Conservation (phyloP, 2,888 invertebrate species). For the Timema podura region DNA sequence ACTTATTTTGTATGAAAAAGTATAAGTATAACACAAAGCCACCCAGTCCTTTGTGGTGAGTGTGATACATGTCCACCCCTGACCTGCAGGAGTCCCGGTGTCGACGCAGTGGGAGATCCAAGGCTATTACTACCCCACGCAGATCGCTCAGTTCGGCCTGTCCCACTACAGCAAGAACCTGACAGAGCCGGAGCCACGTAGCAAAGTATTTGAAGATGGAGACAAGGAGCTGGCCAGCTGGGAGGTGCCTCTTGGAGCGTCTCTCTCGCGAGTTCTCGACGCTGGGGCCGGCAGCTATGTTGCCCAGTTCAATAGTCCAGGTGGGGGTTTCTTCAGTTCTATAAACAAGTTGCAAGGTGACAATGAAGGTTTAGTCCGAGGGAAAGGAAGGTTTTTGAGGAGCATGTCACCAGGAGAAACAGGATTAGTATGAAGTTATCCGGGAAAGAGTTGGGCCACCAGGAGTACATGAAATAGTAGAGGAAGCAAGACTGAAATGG, state of each 20-base stretch:
- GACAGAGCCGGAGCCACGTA: slow-evolving; percentile 75
- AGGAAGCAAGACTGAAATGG: too few species aligned
- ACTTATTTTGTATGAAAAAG: too few species aligned
- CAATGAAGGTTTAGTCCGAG: not conserved
- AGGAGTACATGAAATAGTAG: too few species aligned
- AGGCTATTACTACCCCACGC: slow-evolving; percentile 97
- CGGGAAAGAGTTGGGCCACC: too few species aligned
- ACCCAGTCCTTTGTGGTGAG: too few species aligned
- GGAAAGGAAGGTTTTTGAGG: too few species aligned
- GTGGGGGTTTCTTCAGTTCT: slow-evolving; percentile 30
- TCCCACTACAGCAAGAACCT: slow-evolving; percentile 96
- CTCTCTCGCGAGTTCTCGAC: slow-evolving; percentile 59
- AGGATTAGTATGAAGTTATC: too few species aligned
- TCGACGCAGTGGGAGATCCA: slow-evolving; percentile 96
- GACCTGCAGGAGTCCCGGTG: slow-evolving; percentile 66
- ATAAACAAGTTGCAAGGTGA: not conserved
- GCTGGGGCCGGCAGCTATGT: slow-evolving; percentile 56
- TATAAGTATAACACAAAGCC: too few species aligned
- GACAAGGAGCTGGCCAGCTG: slow-evolving; percentile 65
- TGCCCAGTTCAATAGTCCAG: slow-evolving; percentile 66
- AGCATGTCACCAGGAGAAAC: too few species aligned
- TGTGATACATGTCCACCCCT: not conserved
- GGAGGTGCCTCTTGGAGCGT: slow-evolving; percentile 67
- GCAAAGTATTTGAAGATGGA: slow-evolving; percentile 70
- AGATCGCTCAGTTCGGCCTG: slow-evolving; percentile 96